Evolutionary conservation across 2,888 invertebrate genomes (phyloP), one percentile per base, ranked within the genome.

Genomic region (Hemaris fuciformis): DNA sequence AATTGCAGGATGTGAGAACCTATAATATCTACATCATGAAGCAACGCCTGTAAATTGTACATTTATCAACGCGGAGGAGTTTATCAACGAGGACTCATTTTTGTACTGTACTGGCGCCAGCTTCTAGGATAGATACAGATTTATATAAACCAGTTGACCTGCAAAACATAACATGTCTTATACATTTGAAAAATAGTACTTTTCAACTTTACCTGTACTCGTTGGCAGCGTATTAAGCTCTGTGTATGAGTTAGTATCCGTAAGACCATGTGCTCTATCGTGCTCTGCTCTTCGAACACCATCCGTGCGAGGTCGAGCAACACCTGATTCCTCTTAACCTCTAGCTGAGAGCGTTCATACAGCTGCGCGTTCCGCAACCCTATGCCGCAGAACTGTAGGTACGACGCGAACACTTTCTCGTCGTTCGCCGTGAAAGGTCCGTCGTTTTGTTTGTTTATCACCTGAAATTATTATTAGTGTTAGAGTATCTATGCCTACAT

Each of bases 271-370:
- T 97, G 98, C 83, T 98, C 98, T 77, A 99, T 97, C 77, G 98
- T 98, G 88, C 97, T 98, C 89, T 99, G 98, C 89, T 99, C 98
- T 84, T 98, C 98, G 84, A 98, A 99, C 77, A 99, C 97, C 96
- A 98, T 98, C 76, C 98, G 94, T n/a, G 98, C 98, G 83, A 99
- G 93, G 88, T 98, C 98, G 72, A 99, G 93, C 63, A 99, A 93
- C 70, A 99, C 97, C 94, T 98, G 98, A 90, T 99, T 99, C 75
- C 98, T 94, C 89, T 98, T 98, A 73, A 98, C 98, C 93, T 99
- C 99, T 82, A 98, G 91, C 87, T 98, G 98, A 67, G 98, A 98
- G 85, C 97, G 95, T 90, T 99, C 98, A 86, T 98, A 99, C 42
- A 99, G 94, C 86, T 98, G 98, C n/a, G 99, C 98, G 87, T 99